Base-by-base conservation (phyloP, 2,797 vertebrate species). In the Heteromormyrus szaboi region DNA sequence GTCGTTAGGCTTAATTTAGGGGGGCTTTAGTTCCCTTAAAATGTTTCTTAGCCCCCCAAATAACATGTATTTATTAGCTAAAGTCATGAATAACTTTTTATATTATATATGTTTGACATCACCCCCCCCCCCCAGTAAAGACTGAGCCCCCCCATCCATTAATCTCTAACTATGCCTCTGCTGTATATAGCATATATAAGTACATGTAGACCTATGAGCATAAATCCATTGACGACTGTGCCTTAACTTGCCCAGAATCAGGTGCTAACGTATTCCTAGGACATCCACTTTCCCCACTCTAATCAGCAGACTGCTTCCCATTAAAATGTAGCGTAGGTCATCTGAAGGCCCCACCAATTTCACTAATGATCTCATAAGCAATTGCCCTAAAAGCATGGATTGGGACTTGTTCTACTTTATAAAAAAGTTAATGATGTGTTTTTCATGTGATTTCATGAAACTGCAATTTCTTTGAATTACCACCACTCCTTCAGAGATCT, bases 221-320 rank as follows among this genome's bases (percentile, higher is more conserved):
- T 85, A 51, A 85, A 50, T 85, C 44, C 48, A 46, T 14, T 51
- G 46, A 11, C 46, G 9, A 44, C 48, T 12, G 2, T 33, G 48
- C 48, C 48, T 50, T 29, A 12, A 51, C 22, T 46, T 51, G 83
- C 22, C 41, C 83, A 85, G 83, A 85, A 53, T 5, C 48, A 53
- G 48, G 48, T 85, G 22, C 48, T 51, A 22, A 14, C 12, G 2
- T 51, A 14, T 85, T 12, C 44, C 17, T 46, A 81, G 41, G 19
- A 29, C 44, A 22, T 68, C 46, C 72, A 90, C 89, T 89, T 90
- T 91, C 88, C 88, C 65, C 56, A 41, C 62, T 51, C 53, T 65
- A 50, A 65, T 87, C 68, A 68, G 14, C 25, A 86, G 44, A 59
- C 50, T 53, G 54, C 44, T 88, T 46, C 14, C 12, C 25, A 56